phyloP scores from a whole-genome alignment of 2,888 invertebrate genomes.

The Chloromyia formosa region DNA sequence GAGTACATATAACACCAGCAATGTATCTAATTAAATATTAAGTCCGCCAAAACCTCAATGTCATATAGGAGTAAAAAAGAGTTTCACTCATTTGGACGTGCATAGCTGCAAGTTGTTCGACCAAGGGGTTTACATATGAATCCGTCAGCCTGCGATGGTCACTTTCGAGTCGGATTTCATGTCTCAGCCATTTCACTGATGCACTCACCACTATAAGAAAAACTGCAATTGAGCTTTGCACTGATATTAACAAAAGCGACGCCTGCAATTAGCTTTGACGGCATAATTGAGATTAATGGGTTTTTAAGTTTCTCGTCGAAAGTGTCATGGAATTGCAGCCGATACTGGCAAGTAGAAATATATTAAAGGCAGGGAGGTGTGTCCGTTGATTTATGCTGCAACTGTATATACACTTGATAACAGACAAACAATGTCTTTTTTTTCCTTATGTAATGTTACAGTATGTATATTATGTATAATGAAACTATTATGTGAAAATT shows the following conservation, averaged over 20 bases:
- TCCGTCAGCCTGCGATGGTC: background rate
- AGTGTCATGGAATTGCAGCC: background rate
- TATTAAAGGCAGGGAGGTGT: no score
- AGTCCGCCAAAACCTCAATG: background rate
- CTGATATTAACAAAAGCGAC: conserved; percentile 2
- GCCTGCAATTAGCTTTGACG: conserved; percentile 19
- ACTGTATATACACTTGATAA: no score
- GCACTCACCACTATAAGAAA: background rate
- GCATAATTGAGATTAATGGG: conserved; percentile 26
- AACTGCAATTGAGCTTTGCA: background rate
- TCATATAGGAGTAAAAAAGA: background rate
- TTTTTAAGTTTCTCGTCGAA: conserved; percentile 21
- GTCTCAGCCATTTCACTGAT: background rate
- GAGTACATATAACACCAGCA: background rate
- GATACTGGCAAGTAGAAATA: no score
- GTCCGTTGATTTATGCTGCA: no score
- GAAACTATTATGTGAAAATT: no score
- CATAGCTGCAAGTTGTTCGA: background rate
- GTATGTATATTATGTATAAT: no score
- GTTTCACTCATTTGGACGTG: conserved; percentile 1
- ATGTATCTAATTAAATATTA: no score
- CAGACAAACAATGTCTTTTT: no score
- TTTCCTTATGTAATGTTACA: no score
- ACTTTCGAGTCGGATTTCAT: conserved; percentile 1
- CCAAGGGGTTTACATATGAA: background rate